phyloP scores from a whole-genome alignment of 92 coral and sea anemone species.

The Micromussa lordhowensis region DNA sequence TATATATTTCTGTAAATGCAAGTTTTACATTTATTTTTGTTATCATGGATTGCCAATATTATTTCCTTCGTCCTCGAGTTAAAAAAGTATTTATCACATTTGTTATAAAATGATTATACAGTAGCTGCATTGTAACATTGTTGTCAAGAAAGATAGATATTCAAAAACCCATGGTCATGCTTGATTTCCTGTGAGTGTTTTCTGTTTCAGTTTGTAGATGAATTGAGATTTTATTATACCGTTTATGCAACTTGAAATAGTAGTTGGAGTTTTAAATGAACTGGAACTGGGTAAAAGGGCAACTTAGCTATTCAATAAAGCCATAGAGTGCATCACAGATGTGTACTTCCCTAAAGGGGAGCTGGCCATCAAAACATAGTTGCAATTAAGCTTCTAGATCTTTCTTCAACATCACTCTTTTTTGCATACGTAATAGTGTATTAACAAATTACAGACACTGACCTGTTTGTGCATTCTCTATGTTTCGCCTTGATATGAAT shows the following conservation, averaged over 20 bases:
- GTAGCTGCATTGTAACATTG: neutral
- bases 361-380: neutral
- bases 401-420: neutral
- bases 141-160: neutral
- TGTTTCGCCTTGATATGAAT: neutral
- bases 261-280: neutral
- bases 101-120: neutral
- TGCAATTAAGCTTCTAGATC: constrained; percentile 5
- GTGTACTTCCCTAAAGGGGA: neutral
- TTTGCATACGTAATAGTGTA: no score
- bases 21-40: neutral
- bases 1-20: neutral
- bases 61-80: neutral
- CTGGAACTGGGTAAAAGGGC: neutral
- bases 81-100: neutral
- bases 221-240: neutral
- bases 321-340: neutral
- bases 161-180: constrained; percentile 7
- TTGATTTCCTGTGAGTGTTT: neutral
- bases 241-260: neutral
- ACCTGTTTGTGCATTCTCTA: neutral
- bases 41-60: neutral
- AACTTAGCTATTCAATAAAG: neutral
- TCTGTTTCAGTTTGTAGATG: constrained; percentile 6
- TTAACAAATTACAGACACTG: neutral